Evolutionary conservation across 2,797 vertebrate genomes (phyloP).

Genomic region (Myiotriccus ornatus): DNA sequence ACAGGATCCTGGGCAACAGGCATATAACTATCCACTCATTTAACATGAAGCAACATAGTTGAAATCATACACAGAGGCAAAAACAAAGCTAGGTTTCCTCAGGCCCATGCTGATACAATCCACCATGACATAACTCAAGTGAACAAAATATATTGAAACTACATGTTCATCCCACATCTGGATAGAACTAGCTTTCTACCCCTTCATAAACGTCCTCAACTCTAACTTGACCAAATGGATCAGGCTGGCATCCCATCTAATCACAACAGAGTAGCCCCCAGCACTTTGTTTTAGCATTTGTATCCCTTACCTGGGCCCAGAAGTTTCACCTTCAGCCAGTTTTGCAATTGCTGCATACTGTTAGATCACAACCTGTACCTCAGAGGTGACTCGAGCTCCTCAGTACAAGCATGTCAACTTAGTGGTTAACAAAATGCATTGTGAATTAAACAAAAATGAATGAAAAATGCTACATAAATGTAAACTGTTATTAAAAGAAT

Average conservation of each 20-base stretch:
- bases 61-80: neutral
- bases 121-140: neutral
- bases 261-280: neutral
- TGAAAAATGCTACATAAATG: neutral
- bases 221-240: neutral
- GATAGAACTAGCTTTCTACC: neutral
- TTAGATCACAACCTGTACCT: neutral
- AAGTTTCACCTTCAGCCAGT: neutral
- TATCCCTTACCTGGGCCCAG: neutral
- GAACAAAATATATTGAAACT: neutral
- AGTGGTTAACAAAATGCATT: neutral
- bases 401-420: neutral
- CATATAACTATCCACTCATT: fast-evolving
- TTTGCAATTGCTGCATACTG: too few relatives aligned
- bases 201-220: neutral
- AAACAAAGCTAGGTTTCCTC: neutral
- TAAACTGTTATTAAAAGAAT: neutral
- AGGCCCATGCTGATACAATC: neutral
- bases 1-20: neutral
- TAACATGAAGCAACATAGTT: fast-evolving
- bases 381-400: neutral
- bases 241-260: neutral
- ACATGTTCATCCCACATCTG: neutral
- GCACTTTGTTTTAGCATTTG: fast-evolving
- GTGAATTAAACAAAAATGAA: neutral